Evolutionary conservation across 2,888 invertebrate genomes (phyloP), one percentile per base, ranked within the genome.

Genomic region (Athrips mouffetella): DNA sequence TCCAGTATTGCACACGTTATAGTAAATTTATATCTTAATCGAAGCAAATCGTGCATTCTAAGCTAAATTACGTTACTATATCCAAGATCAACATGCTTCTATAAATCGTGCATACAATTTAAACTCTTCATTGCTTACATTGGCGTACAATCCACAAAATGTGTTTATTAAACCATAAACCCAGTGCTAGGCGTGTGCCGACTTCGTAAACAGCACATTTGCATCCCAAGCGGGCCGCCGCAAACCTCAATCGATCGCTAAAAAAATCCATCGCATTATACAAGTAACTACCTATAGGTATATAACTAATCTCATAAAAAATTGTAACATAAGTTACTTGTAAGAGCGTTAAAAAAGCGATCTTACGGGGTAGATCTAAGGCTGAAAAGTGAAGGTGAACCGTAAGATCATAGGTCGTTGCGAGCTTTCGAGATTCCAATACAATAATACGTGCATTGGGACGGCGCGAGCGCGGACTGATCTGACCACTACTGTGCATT

Each of bases 401-500:
- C 48, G 56, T 51, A 52, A 62, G 60, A 58, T 65, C 65, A 67
- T 84, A 83, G 68, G 82, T 64, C 70, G 66, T 80, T 81, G 59
- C 69, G 63, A 62, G 61, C 63, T 61, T 62, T 58, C 62, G 62
- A 80, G 83, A 77, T 77, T 77, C 75, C 77, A 79, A 80, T 82
- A 84, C 87, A 86, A 87, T 87, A 87, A 86, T 86, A 85, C 85
- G 85, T 85, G 86, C 87, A 85, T 78, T 82, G 87, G 88, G 86
- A 81, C 82, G 85, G 85, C 88, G 89, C 86, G 86, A 87, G 85
- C 86, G 84, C 83, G 74, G 74, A 78, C 83, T 80, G 82, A 80
- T 86, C 87, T 84, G 88, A 85, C 88, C 88, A 88, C 89, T 89
- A 87, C 89, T 89, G 89, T 89, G 87, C 89, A 89, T 84, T 89